A percentile compares a stretch with the other conserved stretches of the same genome.
These are phyloP conservation scores for Desmophyllum pertusum DNA, from an alignment of 92 coral and sea anemone genomes.

Conservation along the genomic window DNA sequence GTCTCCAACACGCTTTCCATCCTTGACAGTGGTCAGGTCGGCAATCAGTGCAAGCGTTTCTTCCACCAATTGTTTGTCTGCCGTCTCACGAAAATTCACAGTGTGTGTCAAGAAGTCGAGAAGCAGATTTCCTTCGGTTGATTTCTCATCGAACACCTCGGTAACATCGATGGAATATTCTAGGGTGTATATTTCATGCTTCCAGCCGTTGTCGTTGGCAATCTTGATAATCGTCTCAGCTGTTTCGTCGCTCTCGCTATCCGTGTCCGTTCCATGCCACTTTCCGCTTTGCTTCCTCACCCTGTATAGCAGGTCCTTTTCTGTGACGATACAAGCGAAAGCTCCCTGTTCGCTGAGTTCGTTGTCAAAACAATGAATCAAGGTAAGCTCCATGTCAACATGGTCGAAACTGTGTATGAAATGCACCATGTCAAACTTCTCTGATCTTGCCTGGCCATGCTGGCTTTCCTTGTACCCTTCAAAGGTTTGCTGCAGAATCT, in stretches of 20 bases:
- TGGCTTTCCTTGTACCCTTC: slow-evolving; percentile 19
- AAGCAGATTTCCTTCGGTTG: slow-evolving; percentile 42
- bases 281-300: not conserved
- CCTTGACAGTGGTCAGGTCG: slow-evolving; percentile 8
- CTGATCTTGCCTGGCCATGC: not conserved
- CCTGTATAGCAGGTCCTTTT: not conserved
- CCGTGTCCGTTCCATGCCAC: not conserved
- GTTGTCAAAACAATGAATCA: slow-evolving; percentile 16
- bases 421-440: slow-evolving; percentile 40
- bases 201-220: not conserved
- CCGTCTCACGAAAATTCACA: slow-evolving; percentile 29
- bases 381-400: slow-evolving; percentile 15
- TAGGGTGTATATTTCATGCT: slow-evolving; percentile 18
- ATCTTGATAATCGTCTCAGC: not conserved
- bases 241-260: not conserved
- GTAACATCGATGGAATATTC: slow-evolving; percentile 34
- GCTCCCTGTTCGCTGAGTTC: not conserved
- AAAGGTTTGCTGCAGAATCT: slow-evolving; percentile 26
- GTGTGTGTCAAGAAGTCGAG: slow-evolving; percentile 25
- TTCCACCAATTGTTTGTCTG: slow-evolving; percentile 30
- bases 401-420: not conserved
- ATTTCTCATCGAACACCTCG: slow-evolving; percentile 34
- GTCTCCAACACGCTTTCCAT: slow-evolving; percentile 36
- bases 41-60: slow-evolving; percentile 31
- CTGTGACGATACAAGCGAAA: not conserved